phyloP scores from a whole-genome alignment of 1,140 invertebrate species.

The Pogonus chalceus region DNA sequence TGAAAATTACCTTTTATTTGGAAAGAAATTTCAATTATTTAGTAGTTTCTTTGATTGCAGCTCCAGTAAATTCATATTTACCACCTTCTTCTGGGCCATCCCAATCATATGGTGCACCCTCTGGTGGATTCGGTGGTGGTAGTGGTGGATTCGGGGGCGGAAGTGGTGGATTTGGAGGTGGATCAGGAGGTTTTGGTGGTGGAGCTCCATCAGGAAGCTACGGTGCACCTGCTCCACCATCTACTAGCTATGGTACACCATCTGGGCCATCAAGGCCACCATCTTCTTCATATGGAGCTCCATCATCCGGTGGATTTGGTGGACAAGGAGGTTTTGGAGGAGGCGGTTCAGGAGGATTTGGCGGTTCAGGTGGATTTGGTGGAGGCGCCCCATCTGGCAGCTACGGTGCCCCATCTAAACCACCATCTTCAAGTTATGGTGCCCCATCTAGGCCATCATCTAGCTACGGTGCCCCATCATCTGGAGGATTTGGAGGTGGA shows the following conservation, averaged over 20 bases:
- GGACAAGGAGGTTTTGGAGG: conserved; percentile 17
- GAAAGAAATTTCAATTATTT: too few relatives aligned
- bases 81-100: conserved; percentile 29
- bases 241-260: conserved; percentile 33
- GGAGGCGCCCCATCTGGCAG: conserved; percentile 11
- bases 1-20: too few relatives aligned
- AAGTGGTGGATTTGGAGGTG: conserved; percentile 13
- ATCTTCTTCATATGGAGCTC: conserved; percentile 31
- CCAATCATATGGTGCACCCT: conserved; percentile 30
- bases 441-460: conserved; percentile 23
- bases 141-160: conserved; percentile 18
- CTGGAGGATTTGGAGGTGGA: conserved; percentile 10
- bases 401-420: conserved; percentile 44
- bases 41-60: background rate
- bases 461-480: conserved; percentile 22
- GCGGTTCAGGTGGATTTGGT: conserved; percentile 11
- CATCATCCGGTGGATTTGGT: conserved; percentile 9
- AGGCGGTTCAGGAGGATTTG: conserved; percentile 9
- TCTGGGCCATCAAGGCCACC: conserved; percentile 18
- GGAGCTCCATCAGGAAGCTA: conserved; percentile 36
- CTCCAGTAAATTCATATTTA: conserved; percentile 17
- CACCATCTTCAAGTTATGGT: conserved; percentile 25
- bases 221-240: conserved; percentile 34
- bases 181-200: conserved; percentile 19
- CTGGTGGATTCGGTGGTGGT: conserved; percentile 13